These are phyloP conservation scores for Kryptolebias marmoratus DNA, from an alignment of 2,113 vertebrate species.

Conservation along the genomic window DNA sequence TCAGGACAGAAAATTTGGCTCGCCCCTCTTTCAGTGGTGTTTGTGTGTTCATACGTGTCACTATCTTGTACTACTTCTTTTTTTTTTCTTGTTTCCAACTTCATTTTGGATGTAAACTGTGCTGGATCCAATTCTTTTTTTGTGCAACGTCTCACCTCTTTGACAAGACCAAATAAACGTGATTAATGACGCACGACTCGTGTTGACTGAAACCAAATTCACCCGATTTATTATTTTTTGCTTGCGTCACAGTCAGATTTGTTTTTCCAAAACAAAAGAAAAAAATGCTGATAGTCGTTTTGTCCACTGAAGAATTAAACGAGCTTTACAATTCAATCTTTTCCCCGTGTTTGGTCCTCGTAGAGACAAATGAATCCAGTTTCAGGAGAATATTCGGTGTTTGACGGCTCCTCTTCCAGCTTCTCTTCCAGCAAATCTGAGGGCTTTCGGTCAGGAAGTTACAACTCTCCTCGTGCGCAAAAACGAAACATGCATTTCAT, in stretches of 20 bases:
- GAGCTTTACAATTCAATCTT: not conserved
- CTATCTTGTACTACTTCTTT: slow-evolving; percentile 44
- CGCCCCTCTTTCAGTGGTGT: slow-evolving; percentile 33
- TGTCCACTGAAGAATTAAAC: not conserved
- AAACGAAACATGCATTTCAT: slow-evolving; percentile 28
- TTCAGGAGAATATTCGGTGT: not conserved
- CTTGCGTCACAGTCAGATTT: not conserved
- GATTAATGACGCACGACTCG: slow-evolving; percentile 56
- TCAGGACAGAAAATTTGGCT: slow-evolving; percentile 45
- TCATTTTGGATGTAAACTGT: slow-evolving; percentile 53
- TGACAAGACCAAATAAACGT: slow-evolving; percentile 79
- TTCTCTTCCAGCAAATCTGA: slow-evolving; percentile 4
- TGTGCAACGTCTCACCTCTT: slow-evolving; percentile 69
- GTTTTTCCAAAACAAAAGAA: not conserved
- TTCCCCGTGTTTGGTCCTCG: not conserved
- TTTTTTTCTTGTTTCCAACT: slow-evolving; percentile 43
- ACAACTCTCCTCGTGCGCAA: slow-evolving; percentile 19
- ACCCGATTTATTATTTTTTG: not conserved
- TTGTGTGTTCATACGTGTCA: slow-evolving; percentile 46
- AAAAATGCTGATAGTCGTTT: not conserved
- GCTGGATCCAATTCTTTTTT: slow-evolving; percentile 42
- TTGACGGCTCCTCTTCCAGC: not conserved
- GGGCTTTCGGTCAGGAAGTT: slow-evolving; percentile 13
- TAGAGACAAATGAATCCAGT: not conserved
- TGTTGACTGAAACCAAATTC: slow-evolving; percentile 56